Conservation (phyloP, 64 coral and sea anemone species). For the Pocillopora damicornis region DNA sequence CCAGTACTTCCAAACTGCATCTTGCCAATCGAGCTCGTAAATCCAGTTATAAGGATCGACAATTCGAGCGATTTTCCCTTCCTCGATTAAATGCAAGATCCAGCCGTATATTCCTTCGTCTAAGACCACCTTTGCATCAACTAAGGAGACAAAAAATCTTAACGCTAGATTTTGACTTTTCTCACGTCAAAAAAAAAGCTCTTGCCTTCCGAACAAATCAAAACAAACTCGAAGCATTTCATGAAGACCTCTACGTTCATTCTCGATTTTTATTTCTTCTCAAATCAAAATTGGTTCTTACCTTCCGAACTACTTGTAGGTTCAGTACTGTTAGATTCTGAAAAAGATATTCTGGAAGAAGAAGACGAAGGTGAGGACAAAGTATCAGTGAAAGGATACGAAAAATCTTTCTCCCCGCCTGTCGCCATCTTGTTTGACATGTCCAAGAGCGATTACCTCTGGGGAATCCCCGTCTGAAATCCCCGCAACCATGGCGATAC, state of each 20-base stretch:
- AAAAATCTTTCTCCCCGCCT: neutral
- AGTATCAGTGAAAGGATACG: neutral
- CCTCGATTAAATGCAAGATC: neutral
- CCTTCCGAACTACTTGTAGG: neutral
- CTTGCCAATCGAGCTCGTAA: constrained; percentile 9
- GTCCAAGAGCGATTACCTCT: neutral
- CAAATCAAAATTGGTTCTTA: neutral
- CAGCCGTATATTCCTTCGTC: constrained; percentile 19
- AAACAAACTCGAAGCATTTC: neutral
- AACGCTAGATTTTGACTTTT: no score
- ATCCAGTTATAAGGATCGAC: neutral
- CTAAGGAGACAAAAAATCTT: no score
- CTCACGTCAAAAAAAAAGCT: no score
- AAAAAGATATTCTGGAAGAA: neutral
- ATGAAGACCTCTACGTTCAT: neutral
- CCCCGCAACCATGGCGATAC: no score
- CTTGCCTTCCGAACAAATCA: no score
- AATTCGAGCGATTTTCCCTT: neutral
- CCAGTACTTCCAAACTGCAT: constrained; percentile 6
- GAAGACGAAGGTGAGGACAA: neutral
- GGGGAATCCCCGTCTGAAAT: neutral
- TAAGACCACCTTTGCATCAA: neutral
- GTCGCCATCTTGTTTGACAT: neutral
- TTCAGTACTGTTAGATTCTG: neutral
- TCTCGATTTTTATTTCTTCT: neutral